Base-by-base conservation (phyloP, 2,888 invertebrate species). In the Hecatera dysodea region DNA sequence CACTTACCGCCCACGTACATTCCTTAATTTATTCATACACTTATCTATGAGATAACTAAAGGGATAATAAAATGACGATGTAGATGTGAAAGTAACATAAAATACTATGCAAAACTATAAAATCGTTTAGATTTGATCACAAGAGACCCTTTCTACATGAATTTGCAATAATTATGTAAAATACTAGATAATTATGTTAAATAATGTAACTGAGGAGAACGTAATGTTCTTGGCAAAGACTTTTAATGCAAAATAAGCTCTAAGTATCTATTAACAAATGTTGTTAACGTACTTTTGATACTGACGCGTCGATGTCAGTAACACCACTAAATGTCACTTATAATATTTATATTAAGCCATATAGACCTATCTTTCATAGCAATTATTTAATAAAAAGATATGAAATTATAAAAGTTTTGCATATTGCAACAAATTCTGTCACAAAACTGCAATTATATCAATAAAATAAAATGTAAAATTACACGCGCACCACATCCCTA, bases 141-240 rank as follows among this genome's bases (percentile, higher is more conserved):
- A 83, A 78, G 73, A 75, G 82, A 81, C 84, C 80, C 86, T 89
- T 90, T 90, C 87, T 88, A 88, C 89, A 90, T 89, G 87, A 89
- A 90, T 89, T 87, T 89, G 88, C 90, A 89, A 88, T 88, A 88
- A 91, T 91, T 90, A 92, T 91, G 90, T 87, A 87, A 90, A 91
- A 82, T 84, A 83, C 77, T 75, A 74, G 85, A 86, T 82, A 86
- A 87, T 83, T 86, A 85, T 82, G 83, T 79, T 84, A 83, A 85
- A 82, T 89, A 84, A 86, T 75, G 79, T 80, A 67, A 72, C 74
- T 74, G 66, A 56, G 59, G 67, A 64, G 66, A 75, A 56, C 48
- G 50, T 80, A 39, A 82, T 80, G 75, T 72, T 66, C 50, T 42
- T 39, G 24, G 46, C 48, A 63, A 55, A 61, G 68, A 75, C 57